Evolutionary conservation across 1,140 invertebrate genomes (phyloP).

Genomic region (Drosophila auraria): DNA sequence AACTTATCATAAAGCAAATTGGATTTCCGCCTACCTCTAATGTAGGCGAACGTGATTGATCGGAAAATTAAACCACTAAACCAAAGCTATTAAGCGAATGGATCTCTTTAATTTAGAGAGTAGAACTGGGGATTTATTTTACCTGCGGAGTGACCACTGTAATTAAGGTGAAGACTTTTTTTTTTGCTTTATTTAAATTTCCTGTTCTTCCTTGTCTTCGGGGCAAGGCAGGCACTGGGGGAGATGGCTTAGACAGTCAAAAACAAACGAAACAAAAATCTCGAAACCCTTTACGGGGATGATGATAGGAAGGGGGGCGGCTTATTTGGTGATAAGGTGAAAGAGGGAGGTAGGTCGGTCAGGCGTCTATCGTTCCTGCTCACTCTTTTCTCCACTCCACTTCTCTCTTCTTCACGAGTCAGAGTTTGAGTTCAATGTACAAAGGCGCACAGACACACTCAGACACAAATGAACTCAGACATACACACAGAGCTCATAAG

Average conservation of each 20-base stretch:
- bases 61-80: no score
- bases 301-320: slow-evolving; percentile 2
- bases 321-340: neutral
- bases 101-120: no score
- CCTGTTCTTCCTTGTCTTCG: neutral
- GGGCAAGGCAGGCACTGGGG: neutral
- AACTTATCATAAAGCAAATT: no score
- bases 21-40: no score
- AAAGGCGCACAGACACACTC: slow-evolving; percentile 50
- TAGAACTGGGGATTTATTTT: neutral
- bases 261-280: slow-evolving; percentile 11
- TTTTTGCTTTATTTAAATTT: neutral
- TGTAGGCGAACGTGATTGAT: no score
- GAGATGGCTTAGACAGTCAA: slow-evolving; percentile 3
- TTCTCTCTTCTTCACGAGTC: slow-evolving; percentile 11
- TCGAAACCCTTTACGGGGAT: slow-evolving; percentile 6
- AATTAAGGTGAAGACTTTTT: neutral
- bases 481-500: slow-evolving; percentile 7
- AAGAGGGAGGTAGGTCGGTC: slow-evolving; percentile 2
- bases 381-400: slow-evolving; percentile 10
- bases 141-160: neutral
- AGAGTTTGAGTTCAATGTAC: slow-evolving; percentile 73
- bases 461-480: slow-evolving; percentile 10
- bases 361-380: slow-evolving; percentile 12
- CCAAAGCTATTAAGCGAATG: neutral